A percentile compares a stretch with the other conserved stretches of the same genome.
These are phyloP conservation scores for Lamproptera curius DNA, from an alignment of 2,888 invertebrate genomes.

Conservation along the genomic window DNA sequence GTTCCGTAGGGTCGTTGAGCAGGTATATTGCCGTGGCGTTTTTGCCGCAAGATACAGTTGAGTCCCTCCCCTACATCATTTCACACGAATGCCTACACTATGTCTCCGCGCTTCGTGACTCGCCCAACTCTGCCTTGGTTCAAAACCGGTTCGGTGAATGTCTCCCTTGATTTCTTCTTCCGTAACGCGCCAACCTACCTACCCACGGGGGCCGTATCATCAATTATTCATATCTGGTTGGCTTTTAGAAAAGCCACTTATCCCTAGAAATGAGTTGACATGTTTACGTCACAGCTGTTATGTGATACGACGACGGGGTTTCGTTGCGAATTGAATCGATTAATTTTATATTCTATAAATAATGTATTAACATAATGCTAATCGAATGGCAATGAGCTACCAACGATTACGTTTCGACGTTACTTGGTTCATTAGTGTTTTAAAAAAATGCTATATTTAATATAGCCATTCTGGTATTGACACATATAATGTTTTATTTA, in stretches of 20 bases:
- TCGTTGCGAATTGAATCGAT: no score
- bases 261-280: constrained; percentile 27
- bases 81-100: constrained; percentile 35
- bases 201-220: constrained; percentile 42
- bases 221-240: constrained; percentile 57
- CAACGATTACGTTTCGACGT: no score
- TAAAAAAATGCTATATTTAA: no score
- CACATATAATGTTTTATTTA: no score
- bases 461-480: no score
- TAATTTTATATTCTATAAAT: no score
- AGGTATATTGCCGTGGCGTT: constrained; percentile 43
- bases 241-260: constrained; percentile 44
- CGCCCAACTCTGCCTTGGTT: constrained; percentile 22
- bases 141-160: constrained; percentile 49
- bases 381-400: no score
- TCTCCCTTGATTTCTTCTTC: constrained; percentile 57
- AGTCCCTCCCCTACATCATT: constrained; percentile 46
- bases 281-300: constrained; percentile 44
- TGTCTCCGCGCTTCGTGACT: constrained; percentile 35
- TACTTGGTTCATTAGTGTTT: no score
- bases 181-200: constrained; percentile 44
- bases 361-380: no score
- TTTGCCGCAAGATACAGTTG: constrained; percentile 44
- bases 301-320: constrained; percentile 34
- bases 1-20: constrained; percentile 39